Conservation (phyloP, 2,113 vertebrate genomes). For the Triplophysa rosa region DNA sequence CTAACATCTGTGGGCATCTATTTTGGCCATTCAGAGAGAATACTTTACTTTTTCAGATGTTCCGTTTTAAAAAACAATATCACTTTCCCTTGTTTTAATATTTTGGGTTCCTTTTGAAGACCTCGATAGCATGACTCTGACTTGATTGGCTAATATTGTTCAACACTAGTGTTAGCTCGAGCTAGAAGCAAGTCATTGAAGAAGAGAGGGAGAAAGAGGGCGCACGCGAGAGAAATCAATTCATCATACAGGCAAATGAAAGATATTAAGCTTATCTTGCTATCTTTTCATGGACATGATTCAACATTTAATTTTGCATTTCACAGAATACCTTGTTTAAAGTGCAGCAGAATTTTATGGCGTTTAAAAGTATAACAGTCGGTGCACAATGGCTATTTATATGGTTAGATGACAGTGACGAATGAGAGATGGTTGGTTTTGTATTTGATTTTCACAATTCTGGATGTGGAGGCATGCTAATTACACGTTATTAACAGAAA, state of each 20-base stretch:
- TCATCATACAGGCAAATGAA: background rate
- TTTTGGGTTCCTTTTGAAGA: background rate
- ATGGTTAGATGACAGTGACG: background rate
- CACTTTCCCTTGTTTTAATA: too few species aligned
- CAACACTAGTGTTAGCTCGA: too few species aligned
- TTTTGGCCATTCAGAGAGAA: background rate
- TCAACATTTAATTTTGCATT: background rate
- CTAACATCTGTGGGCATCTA: background rate
- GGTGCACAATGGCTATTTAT: background rate
- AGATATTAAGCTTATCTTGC: background rate
- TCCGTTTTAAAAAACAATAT: too few species aligned
- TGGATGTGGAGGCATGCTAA: background rate
- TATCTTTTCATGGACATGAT: background rate
- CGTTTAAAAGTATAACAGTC: conserved; percentile 2
- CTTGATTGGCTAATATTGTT: background rate
- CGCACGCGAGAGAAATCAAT: background rate
- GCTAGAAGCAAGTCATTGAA: too few species aligned
- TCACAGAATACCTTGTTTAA: background rate
- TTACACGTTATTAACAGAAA: background rate
- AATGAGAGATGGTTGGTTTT: background rate
- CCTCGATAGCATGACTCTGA: background rate
- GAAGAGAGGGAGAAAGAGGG: too few species aligned
- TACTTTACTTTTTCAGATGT: background rate
- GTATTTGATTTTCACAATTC: background rate
- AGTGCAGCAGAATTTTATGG: background rate